Evolutionary conservation across 2,888 invertebrate species (phyloP).

Genomic region (Syrista parreyssii): DNA sequence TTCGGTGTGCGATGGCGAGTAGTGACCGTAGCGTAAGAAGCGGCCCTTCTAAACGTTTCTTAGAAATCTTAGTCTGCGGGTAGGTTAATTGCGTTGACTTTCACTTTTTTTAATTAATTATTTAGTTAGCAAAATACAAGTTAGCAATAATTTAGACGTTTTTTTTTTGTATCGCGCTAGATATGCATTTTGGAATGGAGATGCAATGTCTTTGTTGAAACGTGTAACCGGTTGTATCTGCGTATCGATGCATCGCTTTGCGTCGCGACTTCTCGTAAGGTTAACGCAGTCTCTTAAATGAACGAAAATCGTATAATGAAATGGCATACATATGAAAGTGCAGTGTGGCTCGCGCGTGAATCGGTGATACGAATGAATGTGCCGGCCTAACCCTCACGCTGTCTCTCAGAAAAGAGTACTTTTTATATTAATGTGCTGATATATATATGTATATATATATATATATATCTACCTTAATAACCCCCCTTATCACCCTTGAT

Average conservation of each 20-base stretch:
- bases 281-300: background rate
- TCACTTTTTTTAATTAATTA: background rate
- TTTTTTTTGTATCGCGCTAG: background rate
- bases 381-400: conserved; percentile 61
- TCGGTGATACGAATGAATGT: conserved; percentile 32
- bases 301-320: background rate
- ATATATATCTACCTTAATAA: background rate
- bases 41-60: background rate
- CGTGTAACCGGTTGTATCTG: background rate
- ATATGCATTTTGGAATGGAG: background rate
- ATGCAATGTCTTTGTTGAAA: background rate
- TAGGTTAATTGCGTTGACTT: background rate
- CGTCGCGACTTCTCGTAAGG: background rate
- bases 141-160: background rate
- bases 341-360: conserved; percentile 33
- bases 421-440: conserved; percentile 65
- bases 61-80: background rate
- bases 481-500: background rate
- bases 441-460: conserved; percentile 15
- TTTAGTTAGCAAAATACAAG: background rate
- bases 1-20: background rate
- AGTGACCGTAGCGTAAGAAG: background rate
- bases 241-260: background rate
- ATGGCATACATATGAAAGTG: conserved; percentile 47
- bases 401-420: conserved; percentile 61